Evolutionary conservation across 2,797 vertebrate genomes (phyloP), one percentile per base, ranked within the genome.

Genomic region (Triplophysa bombifrons): DNA sequence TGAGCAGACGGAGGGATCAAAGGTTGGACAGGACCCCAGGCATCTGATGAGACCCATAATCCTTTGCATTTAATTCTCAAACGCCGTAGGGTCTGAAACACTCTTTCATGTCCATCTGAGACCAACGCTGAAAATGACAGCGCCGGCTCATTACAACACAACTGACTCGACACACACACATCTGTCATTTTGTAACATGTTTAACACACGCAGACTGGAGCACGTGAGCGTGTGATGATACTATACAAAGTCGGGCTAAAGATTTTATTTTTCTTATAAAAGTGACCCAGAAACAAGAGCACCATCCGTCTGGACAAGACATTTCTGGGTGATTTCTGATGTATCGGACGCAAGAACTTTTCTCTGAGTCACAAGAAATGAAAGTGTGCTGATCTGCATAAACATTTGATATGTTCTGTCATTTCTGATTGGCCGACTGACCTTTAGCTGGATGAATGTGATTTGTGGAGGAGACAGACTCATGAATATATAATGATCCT

Each of bases 401-500:
- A 64, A 30, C 25, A 71, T 67, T 67, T 50, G 13, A 34, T 80
- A 74, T 53, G 16, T 48, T 46, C 46, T 80, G 81, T 73, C 70
- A 73, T 66, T 72, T 83, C 55, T 71, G 66, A 77, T 82, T 81
- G 74, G 75, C 76, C 56, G 56, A 53, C 53, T 84, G 82, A 82
- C 74, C 70, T 74, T 83, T 83, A 80, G 20, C 72, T 66, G 38
- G 71, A 72, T 63, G 61, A 74, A 73, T 82, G 46, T 73, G 82
- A 74, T 78, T 84, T 72, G 66, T 30, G 60, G 27, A 76, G 46
- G 65, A 70, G 73, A 75, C 41, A 82, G 70, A 13, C 50, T 83
- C 77, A 84, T 86, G 82, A 83, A 86, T 83, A 86, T 65, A 70
- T 76, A 82, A 85, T 71, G 74, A 85, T 63, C 38, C 74, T 34